Conservation (phyloP, 2,888 invertebrate genomes). For the Synanthedon formicaeformis region DNA sequence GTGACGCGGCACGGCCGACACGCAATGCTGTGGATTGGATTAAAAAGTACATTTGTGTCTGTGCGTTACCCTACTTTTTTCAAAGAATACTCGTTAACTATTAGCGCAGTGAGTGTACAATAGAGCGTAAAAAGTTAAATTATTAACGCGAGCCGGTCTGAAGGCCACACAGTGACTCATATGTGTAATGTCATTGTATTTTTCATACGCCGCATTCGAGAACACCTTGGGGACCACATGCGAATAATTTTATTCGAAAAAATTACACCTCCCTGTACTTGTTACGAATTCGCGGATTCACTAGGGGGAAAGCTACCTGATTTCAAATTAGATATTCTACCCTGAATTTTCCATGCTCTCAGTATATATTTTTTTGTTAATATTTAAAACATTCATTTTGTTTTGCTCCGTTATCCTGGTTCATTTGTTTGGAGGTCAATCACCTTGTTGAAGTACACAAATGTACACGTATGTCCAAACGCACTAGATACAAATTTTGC, state of each 20-base stretch:
- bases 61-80: too few relatives aligned
- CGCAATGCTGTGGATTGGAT: too few relatives aligned
- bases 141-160: constrained; percentile 8
- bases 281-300: too few relatives aligned
- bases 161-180: constrained; percentile 13
- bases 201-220: not conserved
- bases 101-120: not conserved
- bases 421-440: too few relatives aligned
- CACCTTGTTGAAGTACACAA: too few relatives aligned
- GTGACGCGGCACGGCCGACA: too few relatives aligned
- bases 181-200: not conserved
- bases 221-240: not conserved
- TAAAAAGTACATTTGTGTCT: too few relatives aligned
- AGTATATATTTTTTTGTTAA: constrained; percentile 2
- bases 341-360: constrained; percentile 4
- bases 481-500: too few relatives aligned
- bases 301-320: not conserved
- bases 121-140: not conserved
- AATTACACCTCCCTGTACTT: not conserved
- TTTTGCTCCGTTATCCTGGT: too few relatives aligned
- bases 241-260: not conserved
- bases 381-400: constrained; percentile 1
- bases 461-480: too few relatives aligned
- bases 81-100: too few relatives aligned
- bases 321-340: constrained; percentile 4